Evolutionary conservation across 2,888 invertebrate species (phyloP).

Genomic region (Stenodera caucasica): DNA sequence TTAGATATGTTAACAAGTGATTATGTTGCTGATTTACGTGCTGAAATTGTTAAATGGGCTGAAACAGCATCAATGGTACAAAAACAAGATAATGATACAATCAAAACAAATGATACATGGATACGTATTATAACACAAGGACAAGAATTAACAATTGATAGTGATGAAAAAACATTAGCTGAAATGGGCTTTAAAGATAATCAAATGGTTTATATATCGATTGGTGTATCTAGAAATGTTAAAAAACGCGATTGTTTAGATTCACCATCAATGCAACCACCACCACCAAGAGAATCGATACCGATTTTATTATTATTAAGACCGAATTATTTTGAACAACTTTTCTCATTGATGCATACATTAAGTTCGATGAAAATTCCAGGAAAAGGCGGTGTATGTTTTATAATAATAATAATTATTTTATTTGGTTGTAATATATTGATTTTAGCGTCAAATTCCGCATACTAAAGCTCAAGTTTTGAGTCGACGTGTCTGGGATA

Average conservation of each 20-base stretch:
- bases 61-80: constrained; percentile 62
- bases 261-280: constrained; percentile 83
- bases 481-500: constrained; percentile 93
- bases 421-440: constrained; percentile 6
- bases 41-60: constrained; percentile 97
- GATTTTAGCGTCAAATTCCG: constrained; percentile 65
- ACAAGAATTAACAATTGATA: constrained; percentile 89
- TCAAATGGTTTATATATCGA: constrained; percentile 90
- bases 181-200: constrained; percentile 95
- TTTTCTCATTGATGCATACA: constrained; percentile 88
- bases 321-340: constrained; percentile 86
- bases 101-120: constrained; percentile 62
- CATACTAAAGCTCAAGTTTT: constrained; percentile 87
- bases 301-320: constrained; percentile 83
- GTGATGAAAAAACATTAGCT: constrained; percentile 86
- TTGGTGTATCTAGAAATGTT: constrained; percentile 69
- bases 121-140: constrained; percentile 92
- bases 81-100: constrained; percentile 40
- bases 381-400: constrained; percentile 67
- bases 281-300: constrained; percentile 81
- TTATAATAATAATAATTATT: constrained; percentile 17
- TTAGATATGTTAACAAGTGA: constrained; percentile 83
- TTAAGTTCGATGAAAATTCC: constrained; percentile 83
- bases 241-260: constrained; percentile 70
- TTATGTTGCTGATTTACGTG: constrained; percentile 86